Conservation (phyloP, 2,797 vertebrate genomes). For the Carcharodon carcharias region DNA sequence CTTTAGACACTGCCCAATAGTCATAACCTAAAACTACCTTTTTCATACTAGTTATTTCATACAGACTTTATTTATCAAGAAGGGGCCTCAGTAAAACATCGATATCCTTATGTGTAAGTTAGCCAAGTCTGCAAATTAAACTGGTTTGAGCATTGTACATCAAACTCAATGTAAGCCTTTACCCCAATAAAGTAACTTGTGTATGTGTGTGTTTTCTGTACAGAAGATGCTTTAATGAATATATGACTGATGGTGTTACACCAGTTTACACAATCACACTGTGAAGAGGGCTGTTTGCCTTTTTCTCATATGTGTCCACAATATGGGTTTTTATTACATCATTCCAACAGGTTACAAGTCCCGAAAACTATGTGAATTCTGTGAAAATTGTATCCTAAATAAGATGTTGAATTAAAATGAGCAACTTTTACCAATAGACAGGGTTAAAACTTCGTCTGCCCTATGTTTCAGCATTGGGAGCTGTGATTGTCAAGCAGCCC, state of each 20-base stretch:
- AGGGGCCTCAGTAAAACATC: neutral
- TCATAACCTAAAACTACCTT: neutral
- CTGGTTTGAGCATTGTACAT: neutral
- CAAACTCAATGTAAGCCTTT: neutral
- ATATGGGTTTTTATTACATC: neutral
- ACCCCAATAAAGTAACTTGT: neutral
- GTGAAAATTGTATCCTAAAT: neutral
- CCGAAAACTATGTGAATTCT: neutral
- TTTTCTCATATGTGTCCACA: neutral
- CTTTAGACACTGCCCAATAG: neutral
- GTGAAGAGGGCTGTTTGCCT: neutral
- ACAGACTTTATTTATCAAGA: neutral
- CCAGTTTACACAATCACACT: neutral
- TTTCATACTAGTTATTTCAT: constrained; percentile 10
- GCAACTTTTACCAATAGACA: neutral
- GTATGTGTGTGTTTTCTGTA: neutral
- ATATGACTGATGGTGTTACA: neutral
- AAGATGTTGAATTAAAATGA: neutral
- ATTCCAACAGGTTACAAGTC: neutral
- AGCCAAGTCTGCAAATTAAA: too few relatives aligned
- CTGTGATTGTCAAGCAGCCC: neutral
- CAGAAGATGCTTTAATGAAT: neutral
- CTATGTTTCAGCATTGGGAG: neutral
- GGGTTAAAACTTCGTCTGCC: neutral
- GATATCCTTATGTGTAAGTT: neutral